Evolutionary conservation across 2,888 invertebrate genomes (phyloP), one percentile per base, ranked within the genome.

Genomic region (Thymelicus lineola): DNA sequence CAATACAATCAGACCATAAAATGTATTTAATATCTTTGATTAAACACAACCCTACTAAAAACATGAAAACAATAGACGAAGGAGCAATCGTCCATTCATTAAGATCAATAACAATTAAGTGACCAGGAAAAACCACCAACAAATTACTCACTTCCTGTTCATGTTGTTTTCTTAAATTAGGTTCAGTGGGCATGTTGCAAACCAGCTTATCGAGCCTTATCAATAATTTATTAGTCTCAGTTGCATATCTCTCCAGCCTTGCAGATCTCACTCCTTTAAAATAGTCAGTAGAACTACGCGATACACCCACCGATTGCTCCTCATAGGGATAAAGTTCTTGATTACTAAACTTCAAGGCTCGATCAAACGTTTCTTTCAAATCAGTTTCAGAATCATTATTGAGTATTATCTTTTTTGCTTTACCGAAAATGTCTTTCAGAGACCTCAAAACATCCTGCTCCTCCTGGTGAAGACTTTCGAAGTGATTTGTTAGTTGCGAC

Each of bases 211-310:
- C 98, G 77, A 99, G 93, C 76, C 99, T 95, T 83, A 99, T 98
- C 63, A 99, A 95, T 69, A 99, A 91, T 88, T 98, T 99, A 87
- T 99, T 99, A 1, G 99, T 99, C 91, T 99, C 98, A 10, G 97
- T 96, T 0, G 98, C 97, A 84, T 97, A 97, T 79, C 98, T 95
- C 88, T 99, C 98, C 71, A 99, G 93, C 66, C 94, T 85, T 0
- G 91, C 93, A 0, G 94, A 93, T 75, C 96, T 86, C 17, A 96
- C 94, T 14, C 95, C 95, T 82, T 96, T 97, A 84, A 98, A 98
- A 82, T 96, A 96, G 60, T 96, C 96, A 7, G 96, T 96, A 77
- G 97, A 96, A 72, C 95, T 95, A 61, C 94, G 93, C 4, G 90
- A 94, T 57, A 93, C 90, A 75, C 98, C 97, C 74, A 96, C 85